Evolutionary conservation across 2,113 vertebrate genomes (phyloP).

Genomic region (Campylomormyrus tamandua): DNA sequence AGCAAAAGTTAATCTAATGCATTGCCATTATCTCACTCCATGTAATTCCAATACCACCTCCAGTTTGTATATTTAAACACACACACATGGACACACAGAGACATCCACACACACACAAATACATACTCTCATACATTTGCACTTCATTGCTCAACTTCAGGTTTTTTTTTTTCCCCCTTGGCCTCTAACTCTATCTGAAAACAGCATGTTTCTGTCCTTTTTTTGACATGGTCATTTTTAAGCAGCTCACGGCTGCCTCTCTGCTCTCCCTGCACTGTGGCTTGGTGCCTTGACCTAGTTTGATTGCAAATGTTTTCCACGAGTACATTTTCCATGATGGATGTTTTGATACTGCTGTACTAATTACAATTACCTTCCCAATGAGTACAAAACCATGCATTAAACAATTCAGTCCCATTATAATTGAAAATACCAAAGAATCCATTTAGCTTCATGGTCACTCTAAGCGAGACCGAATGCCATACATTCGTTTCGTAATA

Average conservation of each 20-base stretch:
- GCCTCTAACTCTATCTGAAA: conserved; percentile 2
- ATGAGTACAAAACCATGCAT: background rate
- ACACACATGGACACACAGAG: background rate
- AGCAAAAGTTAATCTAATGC: conserved; percentile 95
- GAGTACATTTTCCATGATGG: background rate
- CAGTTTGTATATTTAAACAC: conserved; percentile 64
- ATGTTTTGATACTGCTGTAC: background rate
- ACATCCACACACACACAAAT: background rate
- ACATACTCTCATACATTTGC: background rate
- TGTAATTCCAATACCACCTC: conserved; percentile 69
- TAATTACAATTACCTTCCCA: background rate
- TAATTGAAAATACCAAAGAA: background rate
- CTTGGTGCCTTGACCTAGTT: background rate
- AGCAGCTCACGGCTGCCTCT: background rate
- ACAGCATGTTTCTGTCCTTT: background rate
- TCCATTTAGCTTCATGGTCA: background rate
- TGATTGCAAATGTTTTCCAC: background rate
- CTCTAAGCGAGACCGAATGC: background rate
- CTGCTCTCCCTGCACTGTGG: background rate
- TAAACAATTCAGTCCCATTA: background rate
- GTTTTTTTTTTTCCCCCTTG: background rate
- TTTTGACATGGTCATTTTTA: background rate
- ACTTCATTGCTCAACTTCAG: background rate
- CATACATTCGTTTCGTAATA: background rate
- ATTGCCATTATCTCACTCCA: conserved; percentile 80